phyloP scores from a whole-genome alignment of 2,888 invertebrate species.

The Lepeophtheirus nordmannii region DNA sequence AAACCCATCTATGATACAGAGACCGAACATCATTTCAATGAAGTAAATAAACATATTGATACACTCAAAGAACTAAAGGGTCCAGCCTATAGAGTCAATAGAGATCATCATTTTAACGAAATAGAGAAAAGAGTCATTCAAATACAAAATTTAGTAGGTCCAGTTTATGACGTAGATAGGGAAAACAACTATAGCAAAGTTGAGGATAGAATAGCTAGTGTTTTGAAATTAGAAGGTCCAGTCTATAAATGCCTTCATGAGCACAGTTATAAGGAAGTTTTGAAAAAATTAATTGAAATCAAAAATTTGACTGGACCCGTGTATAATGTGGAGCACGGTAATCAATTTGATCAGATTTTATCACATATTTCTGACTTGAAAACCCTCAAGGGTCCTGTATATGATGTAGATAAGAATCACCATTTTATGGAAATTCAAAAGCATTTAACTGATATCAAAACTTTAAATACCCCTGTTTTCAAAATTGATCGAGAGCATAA shows the following conservation, averaged over 20 bases:
- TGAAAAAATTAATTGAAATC: neutral
- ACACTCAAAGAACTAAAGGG: conserved; percentile 10
- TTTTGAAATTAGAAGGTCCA: conserved; percentile 7
- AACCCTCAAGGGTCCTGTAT: conserved; percentile 14
- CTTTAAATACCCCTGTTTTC: conserved; percentile 8
- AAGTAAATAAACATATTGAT: neutral
- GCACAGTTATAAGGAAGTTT: conserved; percentile 11
- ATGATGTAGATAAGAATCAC: conserved; percentile 15
- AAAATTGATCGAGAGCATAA: conserved; percentile 14
- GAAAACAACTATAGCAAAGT: conserved; percentile 11
- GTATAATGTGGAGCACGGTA: neutral
- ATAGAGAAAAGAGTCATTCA: conserved; percentile 4
- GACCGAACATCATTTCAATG: neutral
- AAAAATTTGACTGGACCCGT: conserved; percentile 21
- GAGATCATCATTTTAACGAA: conserved; percentile 14
- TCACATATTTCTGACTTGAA: conserved; percentile 3
- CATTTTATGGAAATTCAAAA: conserved; percentile 19
- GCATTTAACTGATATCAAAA: neutral
- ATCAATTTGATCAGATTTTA: conserved; percentile 10
- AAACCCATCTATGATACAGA: conserved; percentile 16
- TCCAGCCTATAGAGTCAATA: neutral
- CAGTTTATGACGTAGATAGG: conserved; percentile 10
- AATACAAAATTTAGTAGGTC: neutral
- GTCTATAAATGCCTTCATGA: conserved; percentile 11
- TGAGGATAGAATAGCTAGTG: neutral